Evolutionary conservation across 2,888 invertebrate species (phyloP).

Genomic region (Acanthacorydalis orientalis): DNA sequence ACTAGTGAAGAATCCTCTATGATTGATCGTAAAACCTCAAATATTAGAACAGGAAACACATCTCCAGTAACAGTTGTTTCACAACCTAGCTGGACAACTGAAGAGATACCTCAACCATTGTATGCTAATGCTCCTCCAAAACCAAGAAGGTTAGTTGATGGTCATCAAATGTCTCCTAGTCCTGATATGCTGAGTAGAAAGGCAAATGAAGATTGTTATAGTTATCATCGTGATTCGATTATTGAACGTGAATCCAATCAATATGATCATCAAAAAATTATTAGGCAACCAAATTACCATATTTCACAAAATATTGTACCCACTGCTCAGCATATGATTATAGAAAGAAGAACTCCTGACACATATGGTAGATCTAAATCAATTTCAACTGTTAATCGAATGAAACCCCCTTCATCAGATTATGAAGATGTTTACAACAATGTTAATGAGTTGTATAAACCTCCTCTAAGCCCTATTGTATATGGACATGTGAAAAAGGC

Average conservation of each 20-base stretch:
- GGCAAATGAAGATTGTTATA: too few relatives aligned
- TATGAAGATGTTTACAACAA: constrained; percentile 59
- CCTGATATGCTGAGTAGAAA: too few relatives aligned
- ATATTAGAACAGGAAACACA: neutral
- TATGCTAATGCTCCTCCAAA: constrained; percentile 86
- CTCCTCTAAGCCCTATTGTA: constrained; percentile 41
- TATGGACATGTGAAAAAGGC: constrained; percentile 22
- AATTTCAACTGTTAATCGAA: constrained; percentile 13
- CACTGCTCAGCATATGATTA: neutral
- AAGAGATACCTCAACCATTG: constrained; percentile 38
- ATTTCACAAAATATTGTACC: too few relatives aligned
- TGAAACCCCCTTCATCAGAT: constrained; percentile 34
- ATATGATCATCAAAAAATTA: too few relatives aligned
- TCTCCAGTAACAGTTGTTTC: neutral
- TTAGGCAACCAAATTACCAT: too few relatives aligned
- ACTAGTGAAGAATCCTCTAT: neutral
- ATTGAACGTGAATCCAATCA: too few relatives aligned
- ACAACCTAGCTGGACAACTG: neutral
- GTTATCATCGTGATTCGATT: too few relatives aligned
- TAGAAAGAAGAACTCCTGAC: constrained; percentile 66
- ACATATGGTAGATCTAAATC: constrained; percentile 51
- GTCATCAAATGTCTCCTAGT: too few relatives aligned
- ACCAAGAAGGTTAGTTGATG: constrained; percentile 54
- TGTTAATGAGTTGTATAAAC: constrained; percentile 33
- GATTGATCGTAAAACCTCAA: neutral